Conservation (phyloP, 2,888 invertebrate species). For the Diplazon laetatorius region DNA sequence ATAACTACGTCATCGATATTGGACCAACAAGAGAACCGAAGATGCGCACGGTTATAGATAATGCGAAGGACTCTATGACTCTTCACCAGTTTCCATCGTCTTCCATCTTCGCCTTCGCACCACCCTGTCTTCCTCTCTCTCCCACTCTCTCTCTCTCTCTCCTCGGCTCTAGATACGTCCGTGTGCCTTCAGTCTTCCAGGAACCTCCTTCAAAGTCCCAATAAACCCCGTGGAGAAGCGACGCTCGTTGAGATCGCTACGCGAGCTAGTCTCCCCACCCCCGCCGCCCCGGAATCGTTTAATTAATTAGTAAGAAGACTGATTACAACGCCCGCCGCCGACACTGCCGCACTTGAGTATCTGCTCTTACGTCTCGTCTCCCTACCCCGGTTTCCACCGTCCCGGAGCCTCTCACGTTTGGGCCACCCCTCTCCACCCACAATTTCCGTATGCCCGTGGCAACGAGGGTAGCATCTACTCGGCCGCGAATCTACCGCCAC, state of each 20-base stretch:
- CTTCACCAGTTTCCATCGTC: background rate
- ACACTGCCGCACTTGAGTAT: constrained; percentile 58
- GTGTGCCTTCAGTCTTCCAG: constrained; percentile 27
- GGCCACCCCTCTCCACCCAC: background rate
- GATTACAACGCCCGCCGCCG: constrained; percentile 69
- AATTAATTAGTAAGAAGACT: constrained; percentile 76
- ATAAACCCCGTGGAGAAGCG: constrained; percentile 32
- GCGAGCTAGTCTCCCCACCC: constrained; percentile 28
- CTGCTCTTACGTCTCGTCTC: constrained; percentile 35
- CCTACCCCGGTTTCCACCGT: too few relatives aligned
- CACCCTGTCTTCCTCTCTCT: background rate
- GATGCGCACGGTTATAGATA: constrained; percentile 13
- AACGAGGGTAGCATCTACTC: constrained; percentile 41
- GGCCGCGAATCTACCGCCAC: constrained; percentile 27
- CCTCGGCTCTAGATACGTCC: background rate
- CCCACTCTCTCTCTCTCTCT: too few relatives aligned
- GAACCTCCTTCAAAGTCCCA: constrained; percentile 46
- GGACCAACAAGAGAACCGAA: constrained; percentile 11
- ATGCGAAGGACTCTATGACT: background rate
- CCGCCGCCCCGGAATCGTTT: constrained; percentile 68
- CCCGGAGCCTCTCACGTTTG: too few relatives aligned
- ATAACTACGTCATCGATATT: constrained; percentile 26
- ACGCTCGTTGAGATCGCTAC: constrained; percentile 44
- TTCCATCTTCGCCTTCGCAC: background rate
- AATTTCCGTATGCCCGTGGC: constrained; percentile 45